A percentile compares a stretch with the other conserved stretches of the same genome.
Evolutionary conservation across 2,888 invertebrate genomes (phyloP).

Genomic region (Ophion ellenae): DNA sequence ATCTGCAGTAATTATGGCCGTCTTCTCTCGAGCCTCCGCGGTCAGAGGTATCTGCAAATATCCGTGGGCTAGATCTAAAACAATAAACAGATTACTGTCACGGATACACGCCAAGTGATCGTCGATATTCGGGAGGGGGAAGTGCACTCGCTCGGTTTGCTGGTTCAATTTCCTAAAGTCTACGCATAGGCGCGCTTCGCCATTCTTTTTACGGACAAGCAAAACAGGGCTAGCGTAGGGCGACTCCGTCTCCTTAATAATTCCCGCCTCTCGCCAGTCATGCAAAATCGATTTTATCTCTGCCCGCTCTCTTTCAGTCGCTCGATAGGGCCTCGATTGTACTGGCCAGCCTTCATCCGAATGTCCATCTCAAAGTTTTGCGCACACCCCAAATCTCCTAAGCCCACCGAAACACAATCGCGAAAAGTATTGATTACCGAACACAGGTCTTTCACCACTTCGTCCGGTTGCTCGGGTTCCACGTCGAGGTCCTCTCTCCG

Average conservation of each 20-base stretch:
- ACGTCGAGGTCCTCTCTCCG: no score
- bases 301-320: background rate
- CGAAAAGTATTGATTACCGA: background rate
- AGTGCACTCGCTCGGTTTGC: background rate
- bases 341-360: background rate
- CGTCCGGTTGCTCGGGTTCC: no score
- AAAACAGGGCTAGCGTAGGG: no score
- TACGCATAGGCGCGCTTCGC: background rate
- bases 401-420: background rate
- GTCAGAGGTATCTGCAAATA: background rate
- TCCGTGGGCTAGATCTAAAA: background rate
- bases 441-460: no score
- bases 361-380: background rate
- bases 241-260: background rate
- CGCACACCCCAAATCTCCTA: background rate
- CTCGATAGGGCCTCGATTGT: background rate
- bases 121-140: background rate
- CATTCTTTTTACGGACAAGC: no score
- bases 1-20: no score
- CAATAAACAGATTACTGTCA: background rate
- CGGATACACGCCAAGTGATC: background rate
- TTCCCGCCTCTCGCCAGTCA: background rate
- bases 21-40: background rate
- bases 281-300: background rate
- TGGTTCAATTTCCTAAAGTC: background rate